Evolutionary conservation across 2,797 vertebrate genomes (phyloP), one percentile per base, ranked within the genome.

Genomic region (Paratrypauchen microcephalus): DNA sequence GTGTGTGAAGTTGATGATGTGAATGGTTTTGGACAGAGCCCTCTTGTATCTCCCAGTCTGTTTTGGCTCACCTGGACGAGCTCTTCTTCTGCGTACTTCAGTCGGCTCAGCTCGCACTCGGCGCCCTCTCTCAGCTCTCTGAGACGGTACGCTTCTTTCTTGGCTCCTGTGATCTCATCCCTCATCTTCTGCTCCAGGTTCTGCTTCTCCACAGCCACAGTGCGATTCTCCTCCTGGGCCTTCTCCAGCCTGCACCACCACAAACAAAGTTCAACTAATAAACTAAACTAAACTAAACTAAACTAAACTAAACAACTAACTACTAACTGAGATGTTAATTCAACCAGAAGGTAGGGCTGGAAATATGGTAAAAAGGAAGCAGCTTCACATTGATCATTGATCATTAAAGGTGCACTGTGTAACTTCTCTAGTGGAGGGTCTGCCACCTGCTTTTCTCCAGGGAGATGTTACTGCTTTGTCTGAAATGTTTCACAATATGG

Each of bases 131-230:
- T 88, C 65, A 99, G 85, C 81, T 98, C 97, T 57, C 94, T 86
- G 0, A 98, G 93, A n/a, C 97, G 87, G 76, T 96, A 92, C 18
- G 97, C 97, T 89, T 99, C 97, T 19, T 92, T 95, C 81, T 99
- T 98, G 28, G 97, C 97, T 0, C 95, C 97, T 36, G 64, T 95
- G 85, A 99, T 99, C 89, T 99, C 97, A 55, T 97, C 95, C 91
- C 96, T 95, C 96, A 99, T 97, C 90, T 99, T 99, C 86, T 95
- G 95, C 87, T 99, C 97, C 7, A 99, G 91, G 89, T 98, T 98
- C 90, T 99, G 96, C 87, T 99, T 99, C 90, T 99, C 97, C 84
- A 99, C 97, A 15, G 96, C 97, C 75, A 99, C 97, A 0, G 95
- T 99, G 66, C 97, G 94, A 82, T 99, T 99, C 88, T 99, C 97